Percentiles rank a stretch among this genome's conserved stretches.
These are phyloP conservation scores for Bos indicus DNA, from an alignment of 2,113 vertebrate genomes.

Conservation along the genomic window DNA sequence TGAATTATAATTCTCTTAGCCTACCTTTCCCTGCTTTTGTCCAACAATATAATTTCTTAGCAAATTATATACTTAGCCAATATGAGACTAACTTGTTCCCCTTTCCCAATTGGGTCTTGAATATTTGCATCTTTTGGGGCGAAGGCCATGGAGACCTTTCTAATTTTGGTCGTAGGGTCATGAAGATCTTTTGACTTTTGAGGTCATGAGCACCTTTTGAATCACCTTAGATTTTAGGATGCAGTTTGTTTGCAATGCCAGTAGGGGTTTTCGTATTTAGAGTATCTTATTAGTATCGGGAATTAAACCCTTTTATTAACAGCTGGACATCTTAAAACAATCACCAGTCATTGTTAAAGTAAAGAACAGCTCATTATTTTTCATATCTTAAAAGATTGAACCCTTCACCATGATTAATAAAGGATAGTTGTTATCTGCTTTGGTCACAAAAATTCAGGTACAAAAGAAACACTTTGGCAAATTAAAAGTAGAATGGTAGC, in stretches of 20 bases:
- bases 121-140: background rate
- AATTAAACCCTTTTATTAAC: constrained; percentile 68
- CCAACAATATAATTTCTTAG: constrained; percentile 9
- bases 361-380: constrained; percentile 77
- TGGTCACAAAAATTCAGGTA: constrained; percentile 88
- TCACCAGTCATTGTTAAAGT: constrained; percentile 62
- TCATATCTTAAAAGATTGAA: constrained; percentile 78
- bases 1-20: background rate
- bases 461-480: constrained; percentile 84
- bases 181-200: background rate
- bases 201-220: background rate
- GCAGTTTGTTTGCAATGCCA: background rate
- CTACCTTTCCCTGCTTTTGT: background rate
- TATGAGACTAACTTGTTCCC: background rate
- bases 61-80: background rate
- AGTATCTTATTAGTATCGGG: constrained; percentile 46
- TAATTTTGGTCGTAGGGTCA: background rate
- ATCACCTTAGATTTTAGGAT: background rate
- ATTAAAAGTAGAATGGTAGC: constrained; percentile 84
- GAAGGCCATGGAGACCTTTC: background rate
- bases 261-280: constrained; percentile 3
- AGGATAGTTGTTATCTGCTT: constrained; percentile 88
- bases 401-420: constrained; percentile 90
- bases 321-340: constrained; percentile 58
- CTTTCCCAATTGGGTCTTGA: background rate